Evolutionary conservation across 2,888 invertebrate genomes (phyloP).

Genomic region (Aphodius sticticus): DNA sequence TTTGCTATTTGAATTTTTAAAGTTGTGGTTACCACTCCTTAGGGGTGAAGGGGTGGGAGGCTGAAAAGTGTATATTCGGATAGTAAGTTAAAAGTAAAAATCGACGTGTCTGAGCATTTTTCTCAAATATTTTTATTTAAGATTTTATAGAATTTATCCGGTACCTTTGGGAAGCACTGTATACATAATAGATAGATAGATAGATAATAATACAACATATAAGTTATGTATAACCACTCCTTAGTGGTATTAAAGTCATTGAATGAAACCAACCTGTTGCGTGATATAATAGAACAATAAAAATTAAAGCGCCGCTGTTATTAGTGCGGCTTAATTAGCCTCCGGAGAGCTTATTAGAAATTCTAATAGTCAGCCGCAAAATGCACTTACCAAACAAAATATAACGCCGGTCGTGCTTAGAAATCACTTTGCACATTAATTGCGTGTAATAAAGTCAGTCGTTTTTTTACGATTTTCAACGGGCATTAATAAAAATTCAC

Average conservation of each 20-base stretch:
- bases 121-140: too few species aligned
- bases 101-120: too few species aligned
- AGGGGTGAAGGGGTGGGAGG: too few species aligned
- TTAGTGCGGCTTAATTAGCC: background rate
- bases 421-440: slow-evolving; percentile 4
- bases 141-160: too few species aligned
- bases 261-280: background rate
- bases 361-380: background rate
- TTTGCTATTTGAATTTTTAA: too few species aligned
- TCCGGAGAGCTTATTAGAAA: background rate
- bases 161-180: too few species aligned
- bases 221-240: too few species aligned
- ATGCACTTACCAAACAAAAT: background rate
- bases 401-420: background rate
- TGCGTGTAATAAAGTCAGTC: background rate
- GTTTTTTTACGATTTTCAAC: background rate
- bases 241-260: background rate
- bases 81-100: too few species aligned
- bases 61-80: too few species aligned
- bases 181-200: too few species aligned
- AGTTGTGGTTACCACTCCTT: too few species aligned
- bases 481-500: background rate
- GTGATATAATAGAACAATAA: background rate
- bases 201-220: too few species aligned
- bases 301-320: background rate